These are phyloP conservation scores for Erethizon dorsatum DNA, from an alignment of 2,797 vertebrate species.

Conservation along the genomic window DNA sequence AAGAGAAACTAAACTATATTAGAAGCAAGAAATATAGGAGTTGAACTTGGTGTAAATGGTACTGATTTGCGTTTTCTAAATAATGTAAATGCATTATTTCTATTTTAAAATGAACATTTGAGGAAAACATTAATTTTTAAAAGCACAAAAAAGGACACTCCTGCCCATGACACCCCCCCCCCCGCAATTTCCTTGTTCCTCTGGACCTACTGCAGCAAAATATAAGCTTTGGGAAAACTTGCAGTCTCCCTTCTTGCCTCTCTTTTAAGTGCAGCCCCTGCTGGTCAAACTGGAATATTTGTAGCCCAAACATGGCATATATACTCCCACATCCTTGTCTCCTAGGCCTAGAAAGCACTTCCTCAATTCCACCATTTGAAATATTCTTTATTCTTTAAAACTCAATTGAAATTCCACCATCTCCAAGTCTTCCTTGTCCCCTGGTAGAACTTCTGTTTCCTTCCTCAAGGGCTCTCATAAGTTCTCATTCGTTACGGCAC, in stretches of 20 bases:
- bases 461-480: background rate
- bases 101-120: constrained; percentile 66
- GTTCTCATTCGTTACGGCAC: constrained; percentile 40
- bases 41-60: constrained; percentile 48
- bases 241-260: constrained; percentile 46
- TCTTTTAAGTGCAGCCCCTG: constrained; percentile 9
- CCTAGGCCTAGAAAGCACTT: constrained; percentile 48
- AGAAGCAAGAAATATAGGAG: constrained; percentile 53
- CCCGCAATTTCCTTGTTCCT: background rate
- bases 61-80: constrained; percentile 61
- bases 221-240: constrained; percentile 49
- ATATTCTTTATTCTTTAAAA: constrained; percentile 56
- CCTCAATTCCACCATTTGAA: constrained; percentile 22
- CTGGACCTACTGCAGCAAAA: background rate
- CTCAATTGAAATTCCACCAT: constrained; percentile 52
- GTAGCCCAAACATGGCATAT: constrained; percentile 13
- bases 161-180: background rate
- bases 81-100: constrained; percentile 10
- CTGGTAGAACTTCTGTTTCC: constrained; percentile 13
- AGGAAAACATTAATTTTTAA: constrained; percentile 41
- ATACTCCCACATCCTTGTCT: constrained; percentile 6
- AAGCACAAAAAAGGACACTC: constrained; percentile 36
- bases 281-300: constrained; percentile 27
- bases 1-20: constrained; percentile 52
- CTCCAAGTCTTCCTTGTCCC: constrained; percentile 17